phyloP scores from a whole-genome alignment of 2,888 invertebrate species.

The Eilema griseolum region DNA sequence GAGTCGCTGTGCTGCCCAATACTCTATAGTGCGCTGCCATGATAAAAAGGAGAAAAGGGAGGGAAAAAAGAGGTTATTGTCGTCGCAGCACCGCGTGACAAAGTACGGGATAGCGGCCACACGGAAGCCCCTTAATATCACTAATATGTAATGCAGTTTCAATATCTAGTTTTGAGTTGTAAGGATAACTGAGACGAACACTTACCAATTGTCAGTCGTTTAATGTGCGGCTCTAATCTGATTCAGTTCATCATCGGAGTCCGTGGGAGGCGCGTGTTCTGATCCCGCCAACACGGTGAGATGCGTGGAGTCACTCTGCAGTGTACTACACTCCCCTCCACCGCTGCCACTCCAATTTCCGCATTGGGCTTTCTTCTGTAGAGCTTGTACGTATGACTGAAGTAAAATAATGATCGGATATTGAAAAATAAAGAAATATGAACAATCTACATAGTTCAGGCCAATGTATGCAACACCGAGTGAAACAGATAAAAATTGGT shows the following conservation, averaged over 20 bases:
- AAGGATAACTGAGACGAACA: too few species aligned
- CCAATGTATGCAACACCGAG: too few species aligned
- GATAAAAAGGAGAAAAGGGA: too few species aligned
- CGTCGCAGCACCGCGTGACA: too few species aligned
- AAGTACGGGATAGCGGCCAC: too few species aligned
- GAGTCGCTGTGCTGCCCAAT: too few species aligned
- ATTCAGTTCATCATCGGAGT: conserved; percentile 87
- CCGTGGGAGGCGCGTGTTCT: conserved; percentile 86
- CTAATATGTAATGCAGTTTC: too few species aligned
- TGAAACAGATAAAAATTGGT: not conserved
- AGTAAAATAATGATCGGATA: not conserved
- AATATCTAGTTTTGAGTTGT: too few species aligned
- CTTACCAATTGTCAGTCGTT: conserved; percentile 22
- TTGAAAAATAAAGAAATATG: too few species aligned
- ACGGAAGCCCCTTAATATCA: too few species aligned
- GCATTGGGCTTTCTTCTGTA: conserved; percentile 91
- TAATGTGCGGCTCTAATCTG: conserved; percentile 73
- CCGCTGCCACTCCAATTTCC: conserved; percentile 80
- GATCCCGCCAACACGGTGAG: conserved; percentile 92
- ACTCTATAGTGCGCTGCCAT: too few species aligned
- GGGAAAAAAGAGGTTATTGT: too few species aligned
- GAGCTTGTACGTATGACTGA: conserved; percentile 93
- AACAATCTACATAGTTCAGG: not conserved
- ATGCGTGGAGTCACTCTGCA: conserved; percentile 93
- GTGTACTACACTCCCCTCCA: conserved; percentile 90